Evolutionary conservation across 2,888 invertebrate species (phyloP).

Genomic region (Ormyrus rosae): DNA sequence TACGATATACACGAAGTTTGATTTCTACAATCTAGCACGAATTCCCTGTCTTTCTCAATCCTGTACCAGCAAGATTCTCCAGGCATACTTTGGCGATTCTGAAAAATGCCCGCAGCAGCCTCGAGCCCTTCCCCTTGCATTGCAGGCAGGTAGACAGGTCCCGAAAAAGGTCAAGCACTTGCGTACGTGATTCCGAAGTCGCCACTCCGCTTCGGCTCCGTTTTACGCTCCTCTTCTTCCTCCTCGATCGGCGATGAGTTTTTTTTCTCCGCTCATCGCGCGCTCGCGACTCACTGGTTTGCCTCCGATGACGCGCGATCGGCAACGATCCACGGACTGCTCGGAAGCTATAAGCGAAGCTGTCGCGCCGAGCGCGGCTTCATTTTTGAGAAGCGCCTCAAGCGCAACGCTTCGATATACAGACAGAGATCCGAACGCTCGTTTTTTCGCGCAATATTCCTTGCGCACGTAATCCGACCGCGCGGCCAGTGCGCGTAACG

Average conservation of each 20-base stretch:
- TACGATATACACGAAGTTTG: too few relatives aligned
- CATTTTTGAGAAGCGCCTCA: slow-evolving; percentile 63
- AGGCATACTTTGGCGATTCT: too few relatives aligned
- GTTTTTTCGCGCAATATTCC: background rate
- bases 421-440: background rate
- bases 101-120: too few relatives aligned
- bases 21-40: too few relatives aligned
- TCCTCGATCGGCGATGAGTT: background rate
- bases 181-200: too few relatives aligned
- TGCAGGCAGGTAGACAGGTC: too few relatives aligned
- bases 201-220: too few relatives aligned
- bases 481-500: background rate
- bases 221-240: background rate
- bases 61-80: too few relatives aligned
- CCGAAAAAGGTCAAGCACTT: too few relatives aligned
- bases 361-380: slow-evolving; percentile 59
- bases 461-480: background rate
- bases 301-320: slow-evolving; percentile 48
- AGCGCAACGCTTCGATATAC: background rate
- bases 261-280: slow-evolving; percentile 17
- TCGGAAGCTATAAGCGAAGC: slow-evolving; percentile 62
- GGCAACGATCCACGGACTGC: slow-evolving; percentile 1
- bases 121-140: too few relatives aligned
- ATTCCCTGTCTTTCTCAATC: too few relatives aligned
- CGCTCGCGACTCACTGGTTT: background rate